phyloP scores from a whole-genome alignment of 1,140 invertebrate genomes.

The Augochlora pura region DNA sequence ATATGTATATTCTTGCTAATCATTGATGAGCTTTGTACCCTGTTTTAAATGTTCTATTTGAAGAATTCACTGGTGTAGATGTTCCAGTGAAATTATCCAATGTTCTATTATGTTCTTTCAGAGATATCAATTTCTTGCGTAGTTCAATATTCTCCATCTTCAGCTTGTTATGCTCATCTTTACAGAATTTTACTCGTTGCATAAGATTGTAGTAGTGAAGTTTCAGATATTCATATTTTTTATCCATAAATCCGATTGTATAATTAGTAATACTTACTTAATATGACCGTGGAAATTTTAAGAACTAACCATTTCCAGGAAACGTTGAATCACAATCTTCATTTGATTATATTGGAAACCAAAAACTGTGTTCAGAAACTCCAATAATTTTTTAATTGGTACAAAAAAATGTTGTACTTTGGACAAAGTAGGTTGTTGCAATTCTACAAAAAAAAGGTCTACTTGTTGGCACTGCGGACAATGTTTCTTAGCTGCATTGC shows the following conservation, averaged over 20 bases:
- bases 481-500: slow-evolving; percentile 36
- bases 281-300: not conserved
- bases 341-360: slow-evolving; percentile 31
- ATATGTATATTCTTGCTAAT: too few relatives aligned
- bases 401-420: slow-evolving; percentile 29
- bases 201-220: not conserved
- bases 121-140: slow-evolving; percentile 12
- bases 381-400: slow-evolving; percentile 27
- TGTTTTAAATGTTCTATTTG: not conserved
- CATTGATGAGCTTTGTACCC: slow-evolving; percentile 7
- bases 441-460: not conserved
- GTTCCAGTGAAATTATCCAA: not conserved
- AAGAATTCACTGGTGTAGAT: slow-evolving; percentile 2
- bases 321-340: slow-evolving; percentile 36
- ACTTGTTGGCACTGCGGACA: slow-evolving; percentile 40
- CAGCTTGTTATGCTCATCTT: slow-evolving; percentile 12
- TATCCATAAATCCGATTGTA: slow-evolving; percentile 40
- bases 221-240: slow-evolving; percentile 51
- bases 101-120: not conserved
- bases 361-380: slow-evolving; percentile 3
- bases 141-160: slow-evolving; percentile 14
- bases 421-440: slow-evolving; percentile 35
- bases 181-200: not conserved
- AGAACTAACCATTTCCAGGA: slow-evolving; percentile 32
- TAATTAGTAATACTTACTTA: not conserved